Evolutionary conservation across 2,113 vertebrate genomes (phyloP).

Genomic region (Ahaetulla prasina): DNA sequence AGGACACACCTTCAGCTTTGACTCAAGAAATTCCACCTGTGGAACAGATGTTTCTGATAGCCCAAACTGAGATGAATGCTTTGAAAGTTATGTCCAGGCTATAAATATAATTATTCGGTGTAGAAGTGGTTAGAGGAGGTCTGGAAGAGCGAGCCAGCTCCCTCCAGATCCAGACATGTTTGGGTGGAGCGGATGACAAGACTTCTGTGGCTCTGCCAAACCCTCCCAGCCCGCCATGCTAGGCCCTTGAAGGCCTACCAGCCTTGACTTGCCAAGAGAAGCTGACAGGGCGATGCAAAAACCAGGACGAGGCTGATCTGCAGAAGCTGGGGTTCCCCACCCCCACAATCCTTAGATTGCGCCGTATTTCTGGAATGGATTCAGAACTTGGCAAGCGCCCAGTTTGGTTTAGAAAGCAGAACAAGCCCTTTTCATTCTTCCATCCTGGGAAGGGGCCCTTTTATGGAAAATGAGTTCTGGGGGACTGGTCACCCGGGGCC

Average conservation of each 20-base stretch:
- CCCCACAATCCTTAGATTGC: neutral
- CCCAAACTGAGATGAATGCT: neutral
- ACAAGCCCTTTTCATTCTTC: neutral
- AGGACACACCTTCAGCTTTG: neutral
- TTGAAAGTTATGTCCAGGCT: neutral
- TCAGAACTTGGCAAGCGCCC: neutral
- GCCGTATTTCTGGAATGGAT: neutral
- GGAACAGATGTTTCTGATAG: neutral
- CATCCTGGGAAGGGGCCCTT: neutral
- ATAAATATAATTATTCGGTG: neutral
- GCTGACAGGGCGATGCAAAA: neutral
- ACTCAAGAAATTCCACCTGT: neutral
- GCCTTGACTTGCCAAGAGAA: neutral
- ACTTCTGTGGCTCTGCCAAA: neutral
- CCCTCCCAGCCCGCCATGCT: neutral
- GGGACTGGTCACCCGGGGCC: neutral
- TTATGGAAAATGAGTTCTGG: neutral
- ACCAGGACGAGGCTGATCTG: neutral
- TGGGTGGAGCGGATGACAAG: neutral
- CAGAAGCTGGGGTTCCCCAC: neutral
- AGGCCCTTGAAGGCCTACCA: neutral
- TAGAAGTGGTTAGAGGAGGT: neutral
- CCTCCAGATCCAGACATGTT: neutral
- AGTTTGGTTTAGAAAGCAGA: neutral
- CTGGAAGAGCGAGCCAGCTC: neutral